Percentiles rank a stretch among this genome's conserved stretches.
phyloP scores from a whole-genome alignment of 2,113 vertebrate species.

The Trochalopteron elliotii region DNA sequence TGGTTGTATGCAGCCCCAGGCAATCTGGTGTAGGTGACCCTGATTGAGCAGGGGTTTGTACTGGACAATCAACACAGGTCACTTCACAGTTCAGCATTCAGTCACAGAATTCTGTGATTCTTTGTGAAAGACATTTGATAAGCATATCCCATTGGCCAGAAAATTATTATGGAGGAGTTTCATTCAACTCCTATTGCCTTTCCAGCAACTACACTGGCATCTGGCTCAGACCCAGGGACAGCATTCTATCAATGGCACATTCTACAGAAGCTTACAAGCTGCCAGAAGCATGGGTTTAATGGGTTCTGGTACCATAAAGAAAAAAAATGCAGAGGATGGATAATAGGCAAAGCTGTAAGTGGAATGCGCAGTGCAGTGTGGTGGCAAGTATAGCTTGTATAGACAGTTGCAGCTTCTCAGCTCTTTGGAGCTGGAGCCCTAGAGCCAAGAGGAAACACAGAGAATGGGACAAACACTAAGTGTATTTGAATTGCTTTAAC shows the following conservation, averaged over 20 bases:
- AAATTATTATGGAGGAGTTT: not conserved
- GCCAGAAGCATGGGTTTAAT: not conserved
- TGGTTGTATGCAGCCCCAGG: not conserved
- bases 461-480: not conserved
- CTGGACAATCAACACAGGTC: not conserved
- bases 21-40: not conserved
- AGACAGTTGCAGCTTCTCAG: fast-evolving
- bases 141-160: not conserved
- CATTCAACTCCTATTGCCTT: not conserved
- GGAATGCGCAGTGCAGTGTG: not conserved
- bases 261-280: not conserved
- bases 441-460: not conserved
- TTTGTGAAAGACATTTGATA: not conserved
- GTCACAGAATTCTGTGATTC: not conserved
- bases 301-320: not conserved
- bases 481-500: not conserved
- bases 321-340: not conserved
- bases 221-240: not conserved
- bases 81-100: not conserved
- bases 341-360: not conserved
- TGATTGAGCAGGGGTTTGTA: not conserved
- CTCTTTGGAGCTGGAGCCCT: not conserved
- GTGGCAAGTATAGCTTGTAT: not conserved
- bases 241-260: fast-evolving
- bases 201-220: fast-evolving